These are phyloP conservation scores for Chiloscyllium punctatum DNA, from an alignment of 2,797 vertebrate genomes.

Conservation along the genomic window DNA sequence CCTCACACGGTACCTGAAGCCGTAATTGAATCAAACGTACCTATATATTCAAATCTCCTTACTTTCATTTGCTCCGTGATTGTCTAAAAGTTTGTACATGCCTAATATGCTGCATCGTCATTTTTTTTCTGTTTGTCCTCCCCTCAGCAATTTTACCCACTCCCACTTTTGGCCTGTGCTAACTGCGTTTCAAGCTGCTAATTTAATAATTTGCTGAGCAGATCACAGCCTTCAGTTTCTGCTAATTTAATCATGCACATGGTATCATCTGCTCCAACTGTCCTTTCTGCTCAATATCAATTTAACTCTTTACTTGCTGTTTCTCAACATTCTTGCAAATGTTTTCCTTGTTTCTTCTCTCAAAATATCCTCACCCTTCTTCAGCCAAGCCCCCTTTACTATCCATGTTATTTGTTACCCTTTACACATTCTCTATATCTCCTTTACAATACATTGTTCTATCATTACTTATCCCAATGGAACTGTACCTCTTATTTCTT, in stretches of 20 bases:
- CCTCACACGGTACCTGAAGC: too few species aligned
- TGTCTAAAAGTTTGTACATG: neutral
- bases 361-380: neutral
- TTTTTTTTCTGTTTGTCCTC: neutral
- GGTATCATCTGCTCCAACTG: neutral
- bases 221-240: neutral
- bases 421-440: neutral
- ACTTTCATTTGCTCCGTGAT: neutral
- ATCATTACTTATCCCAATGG: neutral
- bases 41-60: neutral
- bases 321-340: neutral
- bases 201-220: conserved; percentile 23
- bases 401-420: neutral
- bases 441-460: neutral
- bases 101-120: neutral
- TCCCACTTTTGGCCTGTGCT: neutral
- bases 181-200: neutral
- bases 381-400: neutral
- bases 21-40: neutral
- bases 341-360: neutral
- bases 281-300: neutral
- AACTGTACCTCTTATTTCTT: too few species aligned
- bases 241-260: neutral
- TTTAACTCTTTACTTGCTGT: neutral
- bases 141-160: neutral